phyloP scores from a whole-genome alignment of 1,140 invertebrate species.

The Steinernema feltiae region DNA sequence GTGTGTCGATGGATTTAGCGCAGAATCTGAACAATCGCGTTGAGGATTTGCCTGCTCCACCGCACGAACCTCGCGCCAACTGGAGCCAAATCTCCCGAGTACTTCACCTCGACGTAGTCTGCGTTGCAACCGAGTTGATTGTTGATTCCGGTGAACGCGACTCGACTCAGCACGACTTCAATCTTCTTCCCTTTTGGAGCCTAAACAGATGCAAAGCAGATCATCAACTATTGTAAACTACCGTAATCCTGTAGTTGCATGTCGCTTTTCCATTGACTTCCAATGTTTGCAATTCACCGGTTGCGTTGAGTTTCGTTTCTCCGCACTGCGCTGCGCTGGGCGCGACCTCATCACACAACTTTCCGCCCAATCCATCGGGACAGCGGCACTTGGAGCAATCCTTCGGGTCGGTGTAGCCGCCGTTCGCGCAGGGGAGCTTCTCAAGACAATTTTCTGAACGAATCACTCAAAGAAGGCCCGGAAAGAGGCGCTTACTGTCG shows the following conservation, averaged over 20 bases:
- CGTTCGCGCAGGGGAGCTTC: not conserved
- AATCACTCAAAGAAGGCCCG: no score
- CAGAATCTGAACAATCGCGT: not conserved
- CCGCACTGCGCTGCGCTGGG: not conserved
- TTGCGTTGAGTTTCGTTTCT: not conserved
- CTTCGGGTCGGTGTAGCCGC: not conserved
- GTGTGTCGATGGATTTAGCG: no score
- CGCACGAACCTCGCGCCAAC: not conserved
- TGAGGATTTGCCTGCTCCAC: not conserved
- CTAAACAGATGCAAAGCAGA: not conserved
- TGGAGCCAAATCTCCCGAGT: not conserved
- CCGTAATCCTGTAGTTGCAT: not conserved
- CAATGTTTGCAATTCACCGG: not conserved
- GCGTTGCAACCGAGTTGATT: not conserved
- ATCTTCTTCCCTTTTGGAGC: not conserved
- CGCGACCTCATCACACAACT: not conserved
- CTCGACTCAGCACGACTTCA: not conserved
- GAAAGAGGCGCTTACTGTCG: no score
- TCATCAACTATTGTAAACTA: not conserved
- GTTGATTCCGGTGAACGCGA: not conserved
- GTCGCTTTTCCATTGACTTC: not conserved
- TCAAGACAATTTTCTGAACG: not conserved
- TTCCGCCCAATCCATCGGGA: not conserved
- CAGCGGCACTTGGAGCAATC: not conserved
- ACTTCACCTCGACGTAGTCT: not conserved